These are phyloP conservation scores for Cordilura impudica DNA, from an alignment of 2,888 invertebrate species.

Conservation along the genomic window DNA sequence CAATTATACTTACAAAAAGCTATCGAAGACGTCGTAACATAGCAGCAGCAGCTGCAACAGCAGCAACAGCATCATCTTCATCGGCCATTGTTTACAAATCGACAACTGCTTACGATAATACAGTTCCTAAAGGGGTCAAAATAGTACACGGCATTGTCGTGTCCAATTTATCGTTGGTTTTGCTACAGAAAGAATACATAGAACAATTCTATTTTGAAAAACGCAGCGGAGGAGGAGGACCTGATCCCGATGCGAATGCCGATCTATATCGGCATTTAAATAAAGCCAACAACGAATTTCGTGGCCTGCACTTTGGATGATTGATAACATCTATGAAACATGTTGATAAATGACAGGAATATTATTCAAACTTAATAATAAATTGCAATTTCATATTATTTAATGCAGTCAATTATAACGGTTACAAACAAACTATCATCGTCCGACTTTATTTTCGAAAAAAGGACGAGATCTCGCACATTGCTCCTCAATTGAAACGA, in stretches of 20 bases:
- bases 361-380: constrained; percentile 22
- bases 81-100: constrained; percentile 36
- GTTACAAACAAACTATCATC: constrained; percentile 15
- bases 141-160: constrained; percentile 60
- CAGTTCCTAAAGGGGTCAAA: constrained; percentile 35
- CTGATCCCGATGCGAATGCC: constrained; percentile 56
- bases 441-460: not conserved
- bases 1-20: constrained; percentile 67
- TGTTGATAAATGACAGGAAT: constrained; percentile 49
- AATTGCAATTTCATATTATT: constrained; percentile 26
- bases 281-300: constrained; percentile 32
- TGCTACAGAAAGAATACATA: constrained; percentile 72
- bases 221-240: constrained; percentile 74
- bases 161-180: constrained; percentile 63
- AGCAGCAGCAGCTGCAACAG: constrained; percentile 51
- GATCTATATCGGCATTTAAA: constrained; percentile 45
- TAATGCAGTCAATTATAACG: constrained; percentile 51
- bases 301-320: constrained; percentile 67
- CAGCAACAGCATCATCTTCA: constrained; percentile 19
- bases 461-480: not conserved
- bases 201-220: constrained; percentile 75
- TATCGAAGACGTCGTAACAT: constrained; percentile 52
- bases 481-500: constrained; percentile 37
- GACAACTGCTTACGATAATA: constrained; percentile 42
- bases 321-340: constrained; percentile 60